Conservation (phyloP, 92 coral and sea anemone genomes). For the Meandrina meandrites region DNA sequence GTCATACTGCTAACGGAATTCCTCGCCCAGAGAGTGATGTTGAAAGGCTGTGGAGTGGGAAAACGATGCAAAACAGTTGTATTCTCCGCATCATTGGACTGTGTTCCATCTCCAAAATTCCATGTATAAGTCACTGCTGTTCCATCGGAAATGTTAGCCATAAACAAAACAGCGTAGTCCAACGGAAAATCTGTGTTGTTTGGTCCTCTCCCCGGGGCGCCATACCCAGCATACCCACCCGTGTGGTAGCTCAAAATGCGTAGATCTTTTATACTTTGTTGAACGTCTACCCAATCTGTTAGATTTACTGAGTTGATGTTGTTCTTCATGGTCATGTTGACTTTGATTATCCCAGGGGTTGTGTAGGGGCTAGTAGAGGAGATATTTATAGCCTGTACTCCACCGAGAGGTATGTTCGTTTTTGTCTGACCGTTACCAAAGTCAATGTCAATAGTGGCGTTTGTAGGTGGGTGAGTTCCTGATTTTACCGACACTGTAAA, state of each 20-base stretch:
- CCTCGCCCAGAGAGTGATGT: conserved; percentile 53
- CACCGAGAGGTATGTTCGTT: conserved; percentile 38
- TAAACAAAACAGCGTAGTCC: conserved; percentile 61
- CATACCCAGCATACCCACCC: conserved; percentile 68
- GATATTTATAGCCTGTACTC: conserved; percentile 17
- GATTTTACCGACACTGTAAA: conserved; percentile 50
- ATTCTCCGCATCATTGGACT: conserved; percentile 35
- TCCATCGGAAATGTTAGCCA: conserved; percentile 65
- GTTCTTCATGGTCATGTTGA: conserved; percentile 58
- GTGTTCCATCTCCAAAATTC: conserved; percentile 69
- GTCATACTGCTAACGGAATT: conserved; percentile 75
- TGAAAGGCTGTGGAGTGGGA: conserved; percentile 29
- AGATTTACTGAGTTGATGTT: conserved; percentile 55
- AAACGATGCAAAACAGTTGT: conserved; percentile 34
- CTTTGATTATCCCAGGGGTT: conserved; percentile 54
- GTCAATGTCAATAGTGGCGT: conserved; percentile 72
- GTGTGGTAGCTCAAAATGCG: conserved; percentile 55
- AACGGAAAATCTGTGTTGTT: conserved; percentile 62
- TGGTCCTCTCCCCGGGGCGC: conserved; percentile 71
- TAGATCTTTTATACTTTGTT: conserved; percentile 68
- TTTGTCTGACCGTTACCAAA: conserved; percentile 43
- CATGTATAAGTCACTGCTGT: conserved; percentile 67
- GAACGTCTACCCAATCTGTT: conserved; percentile 68
- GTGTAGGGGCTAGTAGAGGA: conserved; percentile 40
- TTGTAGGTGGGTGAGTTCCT: conserved; percentile 76